A percentile compares a stretch with the other conserved stretches of the same genome.
phyloP scores from a whole-genome alignment of 2,113 vertebrate genomes.

The Nanorana parkeri region DNA sequence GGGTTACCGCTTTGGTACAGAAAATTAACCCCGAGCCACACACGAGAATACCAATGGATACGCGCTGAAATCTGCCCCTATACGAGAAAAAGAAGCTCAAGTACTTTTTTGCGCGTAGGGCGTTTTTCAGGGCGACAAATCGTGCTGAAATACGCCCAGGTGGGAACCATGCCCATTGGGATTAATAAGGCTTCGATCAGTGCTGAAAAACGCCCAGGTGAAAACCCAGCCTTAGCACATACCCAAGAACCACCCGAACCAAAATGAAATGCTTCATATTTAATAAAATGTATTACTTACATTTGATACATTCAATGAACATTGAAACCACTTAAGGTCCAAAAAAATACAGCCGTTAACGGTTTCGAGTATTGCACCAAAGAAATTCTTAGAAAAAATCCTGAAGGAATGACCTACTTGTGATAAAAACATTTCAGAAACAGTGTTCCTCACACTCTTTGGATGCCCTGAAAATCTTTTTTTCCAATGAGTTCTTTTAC shows the following conservation, averaged over 20 bases:
- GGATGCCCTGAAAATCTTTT: neutral
- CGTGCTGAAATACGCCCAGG: no score
- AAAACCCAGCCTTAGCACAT: no score
- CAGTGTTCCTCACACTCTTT: neutral
- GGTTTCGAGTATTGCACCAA: neutral
- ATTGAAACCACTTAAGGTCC: neutral
- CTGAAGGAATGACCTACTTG: slow-evolving; percentile 17
- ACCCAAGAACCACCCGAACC: neutral
- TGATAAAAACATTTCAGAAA: neutral
- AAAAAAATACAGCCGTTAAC: neutral
- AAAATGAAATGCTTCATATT: neutral
- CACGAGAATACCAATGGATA: no score
- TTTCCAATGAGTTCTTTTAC: neutral
- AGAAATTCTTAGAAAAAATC: neutral
- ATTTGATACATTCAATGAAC: neutral
- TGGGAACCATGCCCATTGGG: no score
- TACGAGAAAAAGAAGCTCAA: no score
- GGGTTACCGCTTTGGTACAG: no score
- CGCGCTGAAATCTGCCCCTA: no score
- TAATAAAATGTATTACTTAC: neutral
- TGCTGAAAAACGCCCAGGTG: no score
- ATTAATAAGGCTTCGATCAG: no score
- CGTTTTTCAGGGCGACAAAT: no score
- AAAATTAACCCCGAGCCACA: no score
- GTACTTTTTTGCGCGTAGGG: no score